These are phyloP conservation scores for Muntiacus muntjak DNA, from an alignment of 2,113 vertebrate species.

Conservation along the genomic window DNA sequence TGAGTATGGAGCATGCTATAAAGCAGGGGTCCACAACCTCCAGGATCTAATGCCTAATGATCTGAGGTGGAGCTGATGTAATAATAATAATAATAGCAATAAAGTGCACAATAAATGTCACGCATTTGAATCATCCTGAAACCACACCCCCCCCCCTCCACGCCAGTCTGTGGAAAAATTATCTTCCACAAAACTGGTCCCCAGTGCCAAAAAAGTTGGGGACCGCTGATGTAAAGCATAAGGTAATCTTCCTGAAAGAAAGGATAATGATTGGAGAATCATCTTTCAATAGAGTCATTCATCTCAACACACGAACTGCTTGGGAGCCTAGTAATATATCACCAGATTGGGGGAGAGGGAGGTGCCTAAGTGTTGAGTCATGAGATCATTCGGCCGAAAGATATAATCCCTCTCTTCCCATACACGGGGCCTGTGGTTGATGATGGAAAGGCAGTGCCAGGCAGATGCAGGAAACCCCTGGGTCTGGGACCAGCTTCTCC, in stretches of 20 bases:
- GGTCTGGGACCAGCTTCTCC: too few species aligned
- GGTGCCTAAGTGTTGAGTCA: background rate
- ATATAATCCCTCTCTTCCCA: background rate
- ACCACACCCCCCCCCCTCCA: background rate
- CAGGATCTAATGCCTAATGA: background rate
- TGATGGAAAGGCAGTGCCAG: background rate
- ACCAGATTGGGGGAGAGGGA: background rate
- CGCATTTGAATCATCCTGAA: background rate
- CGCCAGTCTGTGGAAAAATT: background rate
- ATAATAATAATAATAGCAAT: background rate
- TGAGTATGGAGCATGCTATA: background rate
- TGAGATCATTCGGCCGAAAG: background rate
- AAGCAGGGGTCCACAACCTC: background rate
- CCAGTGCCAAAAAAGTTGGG: background rate
- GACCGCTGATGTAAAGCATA: background rate
- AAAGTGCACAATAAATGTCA: background rate
- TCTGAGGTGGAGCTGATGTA: background rate
- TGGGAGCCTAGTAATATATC: background rate
- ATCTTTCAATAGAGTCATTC: background rate
- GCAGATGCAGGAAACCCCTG: background rate
- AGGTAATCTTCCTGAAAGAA: background rate
- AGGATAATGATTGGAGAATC: rapidly evolving
- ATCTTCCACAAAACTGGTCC: background rate
- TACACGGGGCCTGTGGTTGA: background rate
- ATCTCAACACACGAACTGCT: background rate